phyloP scores from a whole-genome alignment of 2,797 vertebrate species.

The Sebastes vulpes region DNA sequence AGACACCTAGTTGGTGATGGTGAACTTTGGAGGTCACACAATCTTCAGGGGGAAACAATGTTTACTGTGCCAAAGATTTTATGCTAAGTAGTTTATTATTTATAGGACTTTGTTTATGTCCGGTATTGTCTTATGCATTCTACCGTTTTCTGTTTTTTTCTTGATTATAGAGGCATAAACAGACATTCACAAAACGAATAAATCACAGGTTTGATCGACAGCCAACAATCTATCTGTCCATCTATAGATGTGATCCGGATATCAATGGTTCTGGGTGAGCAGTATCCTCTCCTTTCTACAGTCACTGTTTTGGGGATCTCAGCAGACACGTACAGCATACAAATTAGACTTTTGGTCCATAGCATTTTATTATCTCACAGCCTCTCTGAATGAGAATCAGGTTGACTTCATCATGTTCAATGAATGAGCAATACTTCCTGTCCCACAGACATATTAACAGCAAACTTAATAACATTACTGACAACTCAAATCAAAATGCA shows the following conservation, averaged over 20 bases:
- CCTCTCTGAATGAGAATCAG: conserved; percentile 43
- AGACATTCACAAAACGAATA: background rate
- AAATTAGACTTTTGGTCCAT: conserved; percentile 33
- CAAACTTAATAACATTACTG: background rate
- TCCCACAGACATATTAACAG: conserved; percentile 20
- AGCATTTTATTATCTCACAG: conserved; percentile 36
- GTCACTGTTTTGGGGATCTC: conserved; percentile 33
- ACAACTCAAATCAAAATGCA: background rate
- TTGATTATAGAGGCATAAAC: background rate
- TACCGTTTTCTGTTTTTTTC: background rate
- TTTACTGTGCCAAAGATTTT: conserved; percentile 54
- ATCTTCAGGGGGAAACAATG: conserved; percentile 50
- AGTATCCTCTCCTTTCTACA: background rate
- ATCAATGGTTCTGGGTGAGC: background rate
- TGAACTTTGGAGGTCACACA: conserved; percentile 61
- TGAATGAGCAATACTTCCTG: conserved; percentile 14
- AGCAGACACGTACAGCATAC: conserved; percentile 21
- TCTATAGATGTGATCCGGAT: background rate
- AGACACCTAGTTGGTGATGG: conserved; percentile 48
- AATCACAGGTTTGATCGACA: conserved; percentile 2
- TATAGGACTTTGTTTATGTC: conserved; percentile 14
- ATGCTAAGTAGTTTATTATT: conserved; percentile 62
- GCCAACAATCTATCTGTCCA: background rate
- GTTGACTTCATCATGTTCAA: conserved; percentile 1
- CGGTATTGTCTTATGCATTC: background rate